Percentiles rank a stretch among this genome's conserved stretches.
Conservation (phyloP, 2,888 invertebrate genomes). For the Schizotus pectinicornis region DNA sequence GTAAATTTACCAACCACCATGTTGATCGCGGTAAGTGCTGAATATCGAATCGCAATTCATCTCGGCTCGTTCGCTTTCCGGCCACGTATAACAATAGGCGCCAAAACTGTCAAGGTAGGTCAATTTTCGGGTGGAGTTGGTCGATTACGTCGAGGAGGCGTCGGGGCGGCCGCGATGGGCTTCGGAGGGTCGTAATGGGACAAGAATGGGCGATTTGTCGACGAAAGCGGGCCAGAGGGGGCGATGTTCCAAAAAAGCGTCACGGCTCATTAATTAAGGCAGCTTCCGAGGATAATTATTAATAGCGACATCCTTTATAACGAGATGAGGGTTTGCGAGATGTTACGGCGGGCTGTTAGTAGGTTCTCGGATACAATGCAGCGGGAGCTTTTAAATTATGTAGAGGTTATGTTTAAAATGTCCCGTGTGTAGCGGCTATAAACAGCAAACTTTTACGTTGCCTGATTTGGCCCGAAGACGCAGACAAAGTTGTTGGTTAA, state of each 20-base stretch:
- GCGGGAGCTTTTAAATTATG: constrained; percentile 49
- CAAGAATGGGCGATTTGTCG: too few species aligned
- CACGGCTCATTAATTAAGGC: too few species aligned
- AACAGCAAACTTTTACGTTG: constrained; percentile 42
- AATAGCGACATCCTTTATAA: background rate
- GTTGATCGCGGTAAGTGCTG: constrained; percentile 16
- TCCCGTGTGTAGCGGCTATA: constrained; percentile 41
- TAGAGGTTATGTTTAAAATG: constrained; percentile 46
- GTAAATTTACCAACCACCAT: constrained; percentile 23
- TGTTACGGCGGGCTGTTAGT: constrained; percentile 7
- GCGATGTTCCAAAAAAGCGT: too few species aligned
- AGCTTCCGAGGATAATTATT: too few species aligned
- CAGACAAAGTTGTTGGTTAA: constrained; percentile 49
- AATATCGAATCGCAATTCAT: background rate
- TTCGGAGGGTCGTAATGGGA: too few species aligned
- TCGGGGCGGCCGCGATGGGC: too few species aligned
- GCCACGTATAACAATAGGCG: too few species aligned
- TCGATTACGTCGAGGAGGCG: too few species aligned
- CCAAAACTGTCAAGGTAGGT: too few species aligned
- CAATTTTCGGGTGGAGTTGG: too few species aligned
- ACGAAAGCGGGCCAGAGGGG: too few species aligned
- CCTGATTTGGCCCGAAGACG: constrained; percentile 47
- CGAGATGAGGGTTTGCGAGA: background rate
- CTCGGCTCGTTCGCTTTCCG: background rate
- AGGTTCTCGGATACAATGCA: constrained; percentile 40